Percentiles rank a stretch among this genome's conserved stretches.
Evolutionary conservation across 2,113 vertebrate genomes (phyloP).

Genomic region (Seriola dumerili): DNA sequence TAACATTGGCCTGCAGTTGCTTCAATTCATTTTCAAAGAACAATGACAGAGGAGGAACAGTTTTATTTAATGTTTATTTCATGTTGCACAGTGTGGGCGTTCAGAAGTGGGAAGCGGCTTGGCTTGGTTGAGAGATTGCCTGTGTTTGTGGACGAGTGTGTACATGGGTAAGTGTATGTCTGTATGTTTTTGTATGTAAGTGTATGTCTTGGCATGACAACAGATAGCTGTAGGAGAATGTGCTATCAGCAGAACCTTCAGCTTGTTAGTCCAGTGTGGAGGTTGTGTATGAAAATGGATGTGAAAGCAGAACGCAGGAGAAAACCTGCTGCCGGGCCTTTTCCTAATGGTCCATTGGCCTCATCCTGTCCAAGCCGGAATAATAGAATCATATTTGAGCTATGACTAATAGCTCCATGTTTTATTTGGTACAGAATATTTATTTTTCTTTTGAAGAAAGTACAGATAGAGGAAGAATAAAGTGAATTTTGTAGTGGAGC

Average conservation of each 20-base stretch:
- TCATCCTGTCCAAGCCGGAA: slow-evolving; percentile 62
- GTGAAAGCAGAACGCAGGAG: slow-evolving; percentile 51
- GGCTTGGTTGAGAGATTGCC: slow-evolving; percentile 64
- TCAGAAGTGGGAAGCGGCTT: slow-evolving; percentile 68
- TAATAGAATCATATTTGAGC: slow-evolving; percentile 59
- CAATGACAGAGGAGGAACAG: slow-evolving; percentile 77
- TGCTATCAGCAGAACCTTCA: slow-evolving; percentile 69
- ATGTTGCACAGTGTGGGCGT: slow-evolving; percentile 77
- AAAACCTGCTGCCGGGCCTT: slow-evolving; percentile 65
- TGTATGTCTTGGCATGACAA: slow-evolving; percentile 64
- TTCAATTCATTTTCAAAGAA: slow-evolving; percentile 78
- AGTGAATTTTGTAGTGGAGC: slow-evolving; percentile 31
- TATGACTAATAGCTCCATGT: slow-evolving; percentile 58
- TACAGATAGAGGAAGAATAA: slow-evolving; percentile 29
- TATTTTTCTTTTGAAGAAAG: slow-evolving; percentile 31
- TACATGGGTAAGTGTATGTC: slow-evolving; percentile 43
- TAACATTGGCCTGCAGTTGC: slow-evolving; percentile 79
- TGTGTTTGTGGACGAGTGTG: slow-evolving; percentile 59
- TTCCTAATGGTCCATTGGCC: slow-evolving; percentile 61
- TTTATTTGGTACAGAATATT: slow-evolving; percentile 47
- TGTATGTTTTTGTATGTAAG: slow-evolving; percentile 52
- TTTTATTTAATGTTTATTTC: slow-evolving; percentile 79
- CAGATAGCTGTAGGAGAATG: slow-evolving; percentile 65
- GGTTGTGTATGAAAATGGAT: slow-evolving; percentile 57
- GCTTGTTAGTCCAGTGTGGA: slow-evolving; percentile 69